Evolutionary conservation across 1,140 invertebrate genomes (phyloP).

Genomic region (Ceratina calcarata): DNA sequence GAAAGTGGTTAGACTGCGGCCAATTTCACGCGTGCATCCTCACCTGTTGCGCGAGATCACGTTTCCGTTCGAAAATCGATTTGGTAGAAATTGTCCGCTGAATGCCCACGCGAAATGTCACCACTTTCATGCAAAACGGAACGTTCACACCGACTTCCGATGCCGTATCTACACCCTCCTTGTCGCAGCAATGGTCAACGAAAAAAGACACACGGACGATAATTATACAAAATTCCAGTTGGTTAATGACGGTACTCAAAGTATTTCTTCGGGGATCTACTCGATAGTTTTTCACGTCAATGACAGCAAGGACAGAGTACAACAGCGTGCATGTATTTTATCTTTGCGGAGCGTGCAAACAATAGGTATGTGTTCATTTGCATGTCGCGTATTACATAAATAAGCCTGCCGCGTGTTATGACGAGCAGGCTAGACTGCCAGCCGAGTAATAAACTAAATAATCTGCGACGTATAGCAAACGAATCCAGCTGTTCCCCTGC

Average conservation of each 20-base stretch:
- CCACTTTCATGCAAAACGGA: no score
- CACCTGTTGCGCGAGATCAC: slow-evolving; percentile 36
- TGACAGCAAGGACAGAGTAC: background rate
- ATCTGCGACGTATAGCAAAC: slow-evolving; percentile 7
- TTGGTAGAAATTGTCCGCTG: no score
- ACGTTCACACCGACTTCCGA: no score
- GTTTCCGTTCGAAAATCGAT: no score
- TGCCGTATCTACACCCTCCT: no score
- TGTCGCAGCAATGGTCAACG: no score
- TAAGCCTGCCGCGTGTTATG: background rate
- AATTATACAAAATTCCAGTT: no score
- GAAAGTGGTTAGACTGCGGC: slow-evolving; percentile 19
- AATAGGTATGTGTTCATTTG: slow-evolving; percentile 22
- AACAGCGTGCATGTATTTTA: slow-evolving; percentile 2
- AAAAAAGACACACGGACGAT: no score
- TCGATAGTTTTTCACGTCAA: no score
- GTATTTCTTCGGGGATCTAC: no score
- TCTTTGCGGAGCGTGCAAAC: slow-evolving; percentile 27
- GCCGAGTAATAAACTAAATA: slow-evolving; percentile 12
- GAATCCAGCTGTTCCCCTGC: background rate
- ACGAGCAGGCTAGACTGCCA: background rate
- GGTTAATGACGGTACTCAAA: no score
- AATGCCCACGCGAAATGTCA: no score
- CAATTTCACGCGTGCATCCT: slow-evolving; percentile 36
- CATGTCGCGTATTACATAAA: slow-evolving; percentile 39